Evolutionary conservation across 1,140 invertebrate species (phyloP).

Genomic region (Pseudachorutes palmiensis): DNA sequence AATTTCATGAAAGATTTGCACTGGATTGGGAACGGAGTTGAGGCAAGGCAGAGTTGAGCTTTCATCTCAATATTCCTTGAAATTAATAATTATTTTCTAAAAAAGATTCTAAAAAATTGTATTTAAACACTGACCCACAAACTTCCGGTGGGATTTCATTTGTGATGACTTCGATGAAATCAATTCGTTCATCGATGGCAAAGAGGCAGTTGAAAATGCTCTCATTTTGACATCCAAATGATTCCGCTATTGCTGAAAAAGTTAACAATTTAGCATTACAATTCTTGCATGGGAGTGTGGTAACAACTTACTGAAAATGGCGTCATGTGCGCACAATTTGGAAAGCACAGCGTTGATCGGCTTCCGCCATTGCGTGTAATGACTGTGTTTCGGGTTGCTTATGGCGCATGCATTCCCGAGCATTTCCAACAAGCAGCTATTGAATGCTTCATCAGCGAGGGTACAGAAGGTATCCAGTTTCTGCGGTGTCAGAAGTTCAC

Average conservation of each 20-base stretch:
- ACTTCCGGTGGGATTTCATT: background rate
- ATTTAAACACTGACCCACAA: background rate
- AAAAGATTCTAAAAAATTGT: background rate
- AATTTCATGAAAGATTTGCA: constrained; percentile 1
- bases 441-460: background rate
- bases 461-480: background rate
- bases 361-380: constrained; percentile 3
- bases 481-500: background rate
- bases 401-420: constrained; percentile 3
- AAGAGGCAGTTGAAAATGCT: background rate
- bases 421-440: background rate
- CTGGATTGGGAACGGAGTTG: background rate
- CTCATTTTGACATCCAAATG: background rate
- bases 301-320: background rate
- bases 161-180: background rate
- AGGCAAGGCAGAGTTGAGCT: background rate
- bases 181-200: background rate
- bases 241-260: background rate
- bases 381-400: constrained; percentile 42
- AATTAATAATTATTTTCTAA: constrained; percentile 1
- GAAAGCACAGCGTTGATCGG: background rate
- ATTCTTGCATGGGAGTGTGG: too few species aligned
- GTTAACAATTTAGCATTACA: background rate
- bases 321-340: background rate
- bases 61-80: background rate